Conservation (phyloP, 2,797 vertebrate genomes). For the Anas flavirostris region DNA sequence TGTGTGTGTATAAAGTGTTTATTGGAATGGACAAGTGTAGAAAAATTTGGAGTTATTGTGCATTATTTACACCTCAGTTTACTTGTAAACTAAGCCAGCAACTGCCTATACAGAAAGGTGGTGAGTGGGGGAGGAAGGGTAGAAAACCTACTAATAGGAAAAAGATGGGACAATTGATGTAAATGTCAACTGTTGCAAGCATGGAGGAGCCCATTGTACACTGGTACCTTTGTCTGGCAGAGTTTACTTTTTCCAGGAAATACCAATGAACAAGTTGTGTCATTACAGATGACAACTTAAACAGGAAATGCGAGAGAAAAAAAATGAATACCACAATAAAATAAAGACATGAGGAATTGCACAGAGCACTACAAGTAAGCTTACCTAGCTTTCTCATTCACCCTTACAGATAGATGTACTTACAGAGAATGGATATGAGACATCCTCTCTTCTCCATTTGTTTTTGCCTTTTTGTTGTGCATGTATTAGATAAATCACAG, state of each 20-base stretch:
- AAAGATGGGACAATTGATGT: not conserved
- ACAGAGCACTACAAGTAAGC: not conserved
- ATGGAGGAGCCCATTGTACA: not conserved
- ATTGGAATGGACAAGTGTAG: not conserved
- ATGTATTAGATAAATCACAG: not conserved
- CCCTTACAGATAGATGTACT: not conserved
- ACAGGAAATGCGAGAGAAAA: not conserved
- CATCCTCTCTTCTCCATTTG: not conserved
- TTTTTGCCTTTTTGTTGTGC: not conserved
- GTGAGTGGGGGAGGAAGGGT: fast-evolving
- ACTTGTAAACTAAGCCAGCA: not conserved
- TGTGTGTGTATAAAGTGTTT: not conserved
- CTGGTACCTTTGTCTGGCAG: not conserved
- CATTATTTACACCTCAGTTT: not conserved
- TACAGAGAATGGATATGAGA: not conserved
- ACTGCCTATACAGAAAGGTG: not conserved
- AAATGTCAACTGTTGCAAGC: not conserved
- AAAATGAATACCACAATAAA: not conserved
- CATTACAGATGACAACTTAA: not conserved
- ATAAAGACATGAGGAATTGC: not conserved
- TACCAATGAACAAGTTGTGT: not conserved
- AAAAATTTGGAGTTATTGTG: not conserved
- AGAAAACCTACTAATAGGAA: not conserved
- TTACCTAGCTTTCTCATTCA: not conserved
- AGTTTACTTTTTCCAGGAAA: not conserved